Percentiles rank a stretch among this genome's conserved stretches.
These are phyloP conservation scores for Pogoniulus pusillus DNA, from an alignment of 2,797 vertebrate genomes.

Conservation along the genomic window DNA sequence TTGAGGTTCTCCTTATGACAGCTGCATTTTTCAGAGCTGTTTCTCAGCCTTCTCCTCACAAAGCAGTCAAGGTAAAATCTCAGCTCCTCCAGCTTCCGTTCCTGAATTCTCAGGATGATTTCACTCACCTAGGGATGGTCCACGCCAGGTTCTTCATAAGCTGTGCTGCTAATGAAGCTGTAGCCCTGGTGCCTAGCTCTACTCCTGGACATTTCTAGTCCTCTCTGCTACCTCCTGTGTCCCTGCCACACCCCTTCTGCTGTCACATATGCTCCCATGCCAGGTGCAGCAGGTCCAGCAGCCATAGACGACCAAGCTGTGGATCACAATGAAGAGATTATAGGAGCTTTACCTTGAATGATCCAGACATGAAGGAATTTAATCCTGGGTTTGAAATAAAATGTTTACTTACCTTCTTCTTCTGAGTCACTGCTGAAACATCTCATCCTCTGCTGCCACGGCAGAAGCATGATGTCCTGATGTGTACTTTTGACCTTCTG, in stretches of 20 bases:
- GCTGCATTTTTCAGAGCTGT: not conserved
- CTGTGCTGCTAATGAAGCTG: fast-evolving
- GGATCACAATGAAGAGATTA: not conserved
- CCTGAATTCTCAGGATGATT: not conserved
- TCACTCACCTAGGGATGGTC: not conserved
- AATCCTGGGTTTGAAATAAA: constrained; percentile 51
- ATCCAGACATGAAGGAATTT: constrained; percentile 58
- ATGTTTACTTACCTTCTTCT: constrained; percentile 53
- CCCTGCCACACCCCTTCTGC: not conserved
- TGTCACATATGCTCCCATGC: not conserved
- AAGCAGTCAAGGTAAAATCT: not conserved
- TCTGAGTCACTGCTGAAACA: constrained; percentile 51
- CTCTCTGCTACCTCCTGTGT: not conserved
- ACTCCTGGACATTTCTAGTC: fast-evolving
- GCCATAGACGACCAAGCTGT: not conserved
- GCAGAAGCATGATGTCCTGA: not conserved
- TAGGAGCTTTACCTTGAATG: constrained; percentile 46
- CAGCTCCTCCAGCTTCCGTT: not conserved
- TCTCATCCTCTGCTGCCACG: not conserved
- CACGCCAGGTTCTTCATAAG: not conserved
- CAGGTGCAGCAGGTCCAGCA: fast-evolving
- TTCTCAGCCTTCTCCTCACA: not conserved
- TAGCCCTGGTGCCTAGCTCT: not conserved
- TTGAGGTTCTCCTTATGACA: not conserved
- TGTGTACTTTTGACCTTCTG: constrained; percentile 4